Percentiles rank a stretch among this genome's conserved stretches.
These are phyloP conservation scores for Aporophyla lueneburgensis DNA, from an alignment of 2,888 invertebrate genomes.

Conservation along the genomic window DNA sequence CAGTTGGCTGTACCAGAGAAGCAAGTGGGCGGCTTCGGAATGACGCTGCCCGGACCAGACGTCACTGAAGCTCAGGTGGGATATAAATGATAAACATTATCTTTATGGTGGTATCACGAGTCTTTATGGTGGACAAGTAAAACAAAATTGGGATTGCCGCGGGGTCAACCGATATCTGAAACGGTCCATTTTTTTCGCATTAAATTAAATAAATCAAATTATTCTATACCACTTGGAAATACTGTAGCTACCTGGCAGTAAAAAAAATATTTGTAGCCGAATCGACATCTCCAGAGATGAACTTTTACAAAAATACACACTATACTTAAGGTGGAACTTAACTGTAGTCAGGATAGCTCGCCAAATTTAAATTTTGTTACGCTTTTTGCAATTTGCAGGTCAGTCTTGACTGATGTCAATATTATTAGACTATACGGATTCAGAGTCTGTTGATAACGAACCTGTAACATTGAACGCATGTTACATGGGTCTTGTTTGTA, in stretches of 20 bases:
- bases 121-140: not conserved
- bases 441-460: not conserved
- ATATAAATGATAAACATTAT: conserved; percentile 10
- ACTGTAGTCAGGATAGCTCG: too few species aligned
- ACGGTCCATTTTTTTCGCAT: not conserved
- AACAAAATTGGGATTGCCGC: not conserved
- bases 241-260: not conserved
- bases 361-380: too few species aligned
- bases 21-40: conserved; percentile 68
- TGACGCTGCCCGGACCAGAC: conserved; percentile 83
- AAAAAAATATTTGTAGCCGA: not conserved
- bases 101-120: not conserved
- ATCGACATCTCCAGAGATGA: not conserved
- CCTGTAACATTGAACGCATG: not conserved
- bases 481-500: not conserved
- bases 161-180: not conserved
- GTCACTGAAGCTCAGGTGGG: conserved; percentile 92
- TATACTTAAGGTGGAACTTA: too few species aligned
- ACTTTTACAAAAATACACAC: not conserved
- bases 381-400: too few species aligned
- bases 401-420: too few species aligned
- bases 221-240: not conserved
- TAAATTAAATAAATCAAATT: too few species aligned
- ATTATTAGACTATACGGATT: too few species aligned
- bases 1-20: conserved; percentile 75